Percentiles rank a stretch among this genome's conserved stretches.
These are phyloP conservation scores for Odontocerum albicorne DNA, from an alignment of 2,888 invertebrate species.

Conservation along the genomic window DNA sequence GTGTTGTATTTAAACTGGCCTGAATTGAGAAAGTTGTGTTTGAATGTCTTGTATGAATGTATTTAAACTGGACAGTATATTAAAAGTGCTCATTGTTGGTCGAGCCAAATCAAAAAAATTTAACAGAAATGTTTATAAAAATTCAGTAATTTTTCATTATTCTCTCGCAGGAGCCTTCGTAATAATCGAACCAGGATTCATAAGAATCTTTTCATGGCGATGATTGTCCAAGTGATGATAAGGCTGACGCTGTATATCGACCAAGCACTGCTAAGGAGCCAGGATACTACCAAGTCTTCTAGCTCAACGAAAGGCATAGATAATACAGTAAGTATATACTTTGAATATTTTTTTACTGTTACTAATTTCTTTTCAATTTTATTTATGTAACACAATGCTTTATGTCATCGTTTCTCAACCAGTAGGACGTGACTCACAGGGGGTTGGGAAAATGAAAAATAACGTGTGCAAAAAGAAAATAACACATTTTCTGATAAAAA, in stretches of 20 bases:
- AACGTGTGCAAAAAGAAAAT: too few relatives aligned
- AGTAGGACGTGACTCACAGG: too few relatives aligned
- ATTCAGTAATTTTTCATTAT: background rate
- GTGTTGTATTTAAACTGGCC: too few relatives aligned
- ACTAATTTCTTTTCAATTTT: too few relatives aligned
- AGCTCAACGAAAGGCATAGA: conserved; percentile 56
- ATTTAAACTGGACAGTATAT: background rate
- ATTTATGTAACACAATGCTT: too few relatives aligned
- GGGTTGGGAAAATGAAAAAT: too few relatives aligned
- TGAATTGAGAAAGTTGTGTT: too few relatives aligned
- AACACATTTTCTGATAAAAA: too few relatives aligned
- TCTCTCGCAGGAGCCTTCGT: conserved; percentile 64
- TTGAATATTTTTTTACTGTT: too few relatives aligned
- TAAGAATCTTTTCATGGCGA: conserved; percentile 81
- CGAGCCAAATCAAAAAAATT: background rate
- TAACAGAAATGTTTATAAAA: background rate
- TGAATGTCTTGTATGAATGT: background rate
- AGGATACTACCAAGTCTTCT: conserved; percentile 43
- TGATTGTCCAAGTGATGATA: conserved; percentile 74
- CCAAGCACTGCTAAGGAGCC: conserved; percentile 59
- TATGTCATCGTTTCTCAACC: too few relatives aligned
- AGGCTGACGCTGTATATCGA: conserved; percentile 75
- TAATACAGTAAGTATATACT: conserved; percentile 61
- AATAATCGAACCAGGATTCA: conserved; percentile 86
- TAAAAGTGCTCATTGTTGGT: background rate